Evolutionary conservation across 2,888 invertebrate species (phyloP).

Genomic region (Dasypolia templi): DNA sequence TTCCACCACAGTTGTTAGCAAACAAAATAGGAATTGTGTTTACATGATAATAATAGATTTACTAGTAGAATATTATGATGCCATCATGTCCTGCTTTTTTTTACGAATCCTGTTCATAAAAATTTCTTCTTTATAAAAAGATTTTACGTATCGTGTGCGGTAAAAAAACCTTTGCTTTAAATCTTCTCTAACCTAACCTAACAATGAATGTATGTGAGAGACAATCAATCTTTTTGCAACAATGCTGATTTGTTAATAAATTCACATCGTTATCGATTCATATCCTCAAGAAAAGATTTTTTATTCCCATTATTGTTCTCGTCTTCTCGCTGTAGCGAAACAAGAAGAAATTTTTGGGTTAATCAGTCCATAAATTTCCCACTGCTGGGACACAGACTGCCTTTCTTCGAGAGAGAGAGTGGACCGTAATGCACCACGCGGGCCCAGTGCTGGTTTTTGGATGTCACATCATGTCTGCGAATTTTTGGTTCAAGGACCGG

Average conservation of each 20-base stretch:
- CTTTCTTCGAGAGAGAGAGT: no score
- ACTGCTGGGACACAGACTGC: no score
- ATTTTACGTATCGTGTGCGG: no score
- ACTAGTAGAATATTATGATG: background rate
- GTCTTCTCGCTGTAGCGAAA: background rate
- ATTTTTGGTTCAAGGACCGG: no score
- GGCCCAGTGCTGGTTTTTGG: no score
- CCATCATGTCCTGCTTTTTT: no score
- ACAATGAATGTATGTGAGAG: background rate
- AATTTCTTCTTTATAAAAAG: background rate
- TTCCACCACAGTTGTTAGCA: background rate
- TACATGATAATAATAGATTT: background rate
- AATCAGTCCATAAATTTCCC: no score
- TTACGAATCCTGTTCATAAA: background rate
- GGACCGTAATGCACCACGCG: no score
- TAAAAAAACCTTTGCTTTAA: background rate
- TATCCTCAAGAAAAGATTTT: background rate
- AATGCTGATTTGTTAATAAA: conserved; percentile 12
- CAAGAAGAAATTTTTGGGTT: no score
- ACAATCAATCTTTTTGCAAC: background rate
- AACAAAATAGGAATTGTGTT: background rate
- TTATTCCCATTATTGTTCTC: background rate
- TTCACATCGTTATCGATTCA: background rate
- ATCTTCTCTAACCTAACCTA: background rate
- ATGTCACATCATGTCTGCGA: no score